Percentiles rank a stretch among this genome's conserved stretches.
Evolutionary conservation across 1,140 invertebrate genomes (phyloP).

Genomic region (Rhyzopertha dominica): DNA sequence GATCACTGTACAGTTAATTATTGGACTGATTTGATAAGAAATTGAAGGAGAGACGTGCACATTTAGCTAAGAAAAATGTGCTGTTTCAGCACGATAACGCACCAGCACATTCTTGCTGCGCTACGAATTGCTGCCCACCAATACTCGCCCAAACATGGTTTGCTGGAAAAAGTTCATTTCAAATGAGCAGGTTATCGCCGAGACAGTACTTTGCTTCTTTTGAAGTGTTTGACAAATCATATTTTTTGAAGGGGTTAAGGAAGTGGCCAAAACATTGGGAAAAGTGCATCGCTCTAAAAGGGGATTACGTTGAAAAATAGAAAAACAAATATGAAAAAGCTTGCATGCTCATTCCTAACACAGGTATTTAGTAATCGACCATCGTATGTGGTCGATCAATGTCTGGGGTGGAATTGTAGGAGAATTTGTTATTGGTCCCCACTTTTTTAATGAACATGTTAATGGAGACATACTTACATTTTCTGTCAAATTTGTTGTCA

Average conservation of each 20-base stretch:
- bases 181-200: no score
- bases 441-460: no score
- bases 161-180: background rate
- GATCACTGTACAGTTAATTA: constrained; percentile 21
- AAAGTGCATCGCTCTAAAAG: background rate
- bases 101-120: constrained; percentile 31
- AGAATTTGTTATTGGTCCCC: background rate
- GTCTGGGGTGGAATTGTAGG: no score
- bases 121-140: constrained; percentile 43
- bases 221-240: no score
- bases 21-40: constrained; percentile 25
- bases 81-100: constrained; percentile 43
- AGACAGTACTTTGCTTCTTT: no score
- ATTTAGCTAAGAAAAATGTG: constrained; percentile 14
- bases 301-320: constrained; percentile 3
- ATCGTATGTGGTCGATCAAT: no score
- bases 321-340: background rate
- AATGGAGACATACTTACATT: no score
- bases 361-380: background rate
- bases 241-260: background rate
- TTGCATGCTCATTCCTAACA: background rate
- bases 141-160: constrained; percentile 2
- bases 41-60: constrained; percentile 26
- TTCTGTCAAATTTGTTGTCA: background rate
- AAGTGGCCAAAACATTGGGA: background rate